A percentile compares a stretch with the other conserved stretches of the same genome.
Conservation (phyloP, 2,888 invertebrate species). For the Stenichneumon culpator region DNA sequence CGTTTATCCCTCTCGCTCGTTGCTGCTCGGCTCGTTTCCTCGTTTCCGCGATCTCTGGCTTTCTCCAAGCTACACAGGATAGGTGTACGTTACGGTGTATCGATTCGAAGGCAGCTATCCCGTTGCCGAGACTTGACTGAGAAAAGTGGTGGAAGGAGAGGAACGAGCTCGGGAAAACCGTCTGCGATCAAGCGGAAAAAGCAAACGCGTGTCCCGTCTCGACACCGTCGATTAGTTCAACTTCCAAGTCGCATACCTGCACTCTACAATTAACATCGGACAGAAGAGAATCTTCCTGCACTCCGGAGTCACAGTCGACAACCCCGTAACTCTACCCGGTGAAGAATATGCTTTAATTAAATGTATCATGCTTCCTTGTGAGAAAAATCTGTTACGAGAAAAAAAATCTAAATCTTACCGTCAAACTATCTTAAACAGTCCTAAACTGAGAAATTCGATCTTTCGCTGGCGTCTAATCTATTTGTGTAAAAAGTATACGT, state of each 20-base stretch:
- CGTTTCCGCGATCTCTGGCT: slow-evolving; percentile 40
- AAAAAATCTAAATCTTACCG: neutral
- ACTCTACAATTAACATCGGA: slow-evolving; percentile 22
- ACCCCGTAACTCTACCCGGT: neutral
- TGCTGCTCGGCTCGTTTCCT: slow-evolving; percentile 1
- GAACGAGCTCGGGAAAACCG: slow-evolving; percentile 26
- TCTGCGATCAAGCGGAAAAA: slow-evolving; percentile 23
- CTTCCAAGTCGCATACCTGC: slow-evolving; percentile 24
- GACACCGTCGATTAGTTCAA: slow-evolving; percentile 13
- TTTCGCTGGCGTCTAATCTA: neutral
- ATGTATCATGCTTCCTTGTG: neutral
- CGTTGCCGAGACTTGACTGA: neutral
- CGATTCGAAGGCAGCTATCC: slow-evolving; percentile 18
- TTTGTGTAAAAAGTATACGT: neutral
- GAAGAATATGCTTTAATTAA: neutral
- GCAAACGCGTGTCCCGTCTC: slow-evolving; percentile 18
- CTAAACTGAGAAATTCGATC: neutral
- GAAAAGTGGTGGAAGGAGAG: slow-evolving; percentile 4
- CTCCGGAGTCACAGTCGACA: neutral
- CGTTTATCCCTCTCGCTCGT: slow-evolving; percentile 13
- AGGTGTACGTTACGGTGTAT: slow-evolving; percentile 13
- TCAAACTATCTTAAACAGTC: neutral
- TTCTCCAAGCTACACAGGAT: slow-evolving; percentile 11
- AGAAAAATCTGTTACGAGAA: neutral
- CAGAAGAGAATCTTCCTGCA: neutral